These are phyloP conservation scores for Bombylius discolor DNA, from an alignment of 2,888 invertebrate genomes.

Conservation along the genomic window DNA sequence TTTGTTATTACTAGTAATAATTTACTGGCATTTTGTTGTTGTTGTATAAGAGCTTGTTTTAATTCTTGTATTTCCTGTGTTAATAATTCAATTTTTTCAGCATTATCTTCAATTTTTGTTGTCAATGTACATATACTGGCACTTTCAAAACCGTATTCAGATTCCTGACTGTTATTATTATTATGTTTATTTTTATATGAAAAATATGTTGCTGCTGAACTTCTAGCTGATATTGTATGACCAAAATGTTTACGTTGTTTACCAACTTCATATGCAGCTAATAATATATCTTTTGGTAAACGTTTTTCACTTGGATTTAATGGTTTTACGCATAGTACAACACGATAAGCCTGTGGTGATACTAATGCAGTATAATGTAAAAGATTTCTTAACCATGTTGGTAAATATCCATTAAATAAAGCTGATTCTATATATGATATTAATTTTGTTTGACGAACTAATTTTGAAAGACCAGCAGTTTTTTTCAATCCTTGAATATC, in stretches of 20 bases:
- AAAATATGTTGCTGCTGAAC: conserved; percentile 48
- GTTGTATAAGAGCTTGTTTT: conserved; percentile 41
- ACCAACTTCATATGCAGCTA: conserved; percentile 69
- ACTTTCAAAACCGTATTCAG: conserved; percentile 43
- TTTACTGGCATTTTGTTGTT: conserved; percentile 37
- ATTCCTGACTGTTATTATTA: conserved; percentile 27
- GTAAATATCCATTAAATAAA: conserved; percentile 64
- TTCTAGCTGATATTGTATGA: conserved; percentile 53
- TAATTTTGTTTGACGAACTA: conserved; percentile 74
- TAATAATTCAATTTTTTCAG: conserved; percentile 51
- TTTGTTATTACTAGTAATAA: conserved; percentile 34
- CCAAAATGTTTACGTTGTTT: conserved; percentile 59
- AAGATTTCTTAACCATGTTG: conserved; percentile 58
- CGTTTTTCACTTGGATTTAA: conserved; percentile 71
- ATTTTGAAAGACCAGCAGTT: conserved; percentile 69
- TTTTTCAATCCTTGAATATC: conserved; percentile 77
- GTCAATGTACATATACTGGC: conserved; percentile 46
- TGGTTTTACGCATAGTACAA: conserved; percentile 70
- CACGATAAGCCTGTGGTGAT: conserved; percentile 68
- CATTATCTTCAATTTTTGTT: conserved; percentile 52
- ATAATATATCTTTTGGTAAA: conserved; percentile 63
- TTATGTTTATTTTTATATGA: conserved; percentile 51
- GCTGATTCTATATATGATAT: conserved; percentile 76
- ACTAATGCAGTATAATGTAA: conserved; percentile 66
- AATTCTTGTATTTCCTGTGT: conserved; percentile 56